Evolutionary conservation across 2,797 vertebrate genomes (phyloP), one percentile per base, ranked within the genome.

Genomic region (Sibirionetta formosa): DNA sequence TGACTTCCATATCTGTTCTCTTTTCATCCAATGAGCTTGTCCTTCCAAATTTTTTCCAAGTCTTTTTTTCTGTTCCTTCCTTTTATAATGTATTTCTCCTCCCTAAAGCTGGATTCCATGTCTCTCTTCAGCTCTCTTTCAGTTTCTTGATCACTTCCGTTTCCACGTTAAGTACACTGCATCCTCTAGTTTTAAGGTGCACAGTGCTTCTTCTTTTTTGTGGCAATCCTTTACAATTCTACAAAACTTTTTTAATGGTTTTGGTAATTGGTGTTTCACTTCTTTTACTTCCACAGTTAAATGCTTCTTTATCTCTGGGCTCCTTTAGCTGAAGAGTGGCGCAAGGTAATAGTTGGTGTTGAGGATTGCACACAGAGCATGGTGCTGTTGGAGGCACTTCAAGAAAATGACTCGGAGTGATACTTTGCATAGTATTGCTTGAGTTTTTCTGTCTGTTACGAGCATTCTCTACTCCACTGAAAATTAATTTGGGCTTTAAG

Each of bases 401-500:
- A 69, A 70, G 66, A 84, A 58, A 79, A 75, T 27, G 22, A 11
- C 61, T 88, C 6, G 1, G 31, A 42, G 66, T 20, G 82, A 69
- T 51, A 13, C n/a, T 81, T 66, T 40, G 14, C 11, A 26, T 60
- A 19, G 8, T 24, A 29, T 40, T n/a, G 12, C 72, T 42, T 53
- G 75, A 85, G 64, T 64, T 87, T 79, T 91, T 57, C 64, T 9
- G 2, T 11, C 56, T 66, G 24, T 66, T 56, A 53, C 0, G 1
- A 77, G 61, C 53, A 16, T 31, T 48, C 17, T 53, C 24, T 58
- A 40, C 56, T 73, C 50, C 64, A 23, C 64, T 69, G 40, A 80
- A 93, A 94, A 93, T 89, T 58, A 23, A 58, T 83, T 57, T 68
- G 72, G 56, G 19, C 33, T 31, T 18, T 33, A 81, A 58, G 79